phyloP scores from a whole-genome alignment of 2,113 vertebrate genomes.

The Phodopus roborovskii region DNA sequence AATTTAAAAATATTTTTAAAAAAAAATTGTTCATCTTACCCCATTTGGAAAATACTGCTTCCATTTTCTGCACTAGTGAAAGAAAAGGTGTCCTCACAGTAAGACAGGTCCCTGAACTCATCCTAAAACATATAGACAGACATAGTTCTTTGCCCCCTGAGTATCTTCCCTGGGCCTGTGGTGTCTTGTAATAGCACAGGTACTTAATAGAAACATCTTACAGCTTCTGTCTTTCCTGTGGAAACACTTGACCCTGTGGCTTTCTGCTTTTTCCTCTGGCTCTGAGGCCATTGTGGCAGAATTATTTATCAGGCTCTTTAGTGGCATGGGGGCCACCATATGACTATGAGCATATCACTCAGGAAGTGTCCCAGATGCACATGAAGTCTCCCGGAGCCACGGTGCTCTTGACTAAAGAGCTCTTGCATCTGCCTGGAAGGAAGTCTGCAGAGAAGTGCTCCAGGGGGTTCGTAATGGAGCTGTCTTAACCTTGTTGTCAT shows the following conservation, averaged over 20 bases:
- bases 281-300: slow-evolving; percentile 62
- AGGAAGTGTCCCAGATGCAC: slow-evolving; percentile 83
- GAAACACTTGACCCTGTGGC: slow-evolving; percentile 82
- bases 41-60: not conserved
- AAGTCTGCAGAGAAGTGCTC: slow-evolving; percentile 63
- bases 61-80: not conserved
- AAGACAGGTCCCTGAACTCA: slow-evolving; percentile 23
- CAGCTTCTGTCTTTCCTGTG: slow-evolving; percentile 72
- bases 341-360: slow-evolving; percentile 70
- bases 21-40: not conserved
- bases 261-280: slow-evolving; percentile 78
- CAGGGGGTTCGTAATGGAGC: slow-evolving; percentile 73
- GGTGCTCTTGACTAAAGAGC: slow-evolving; percentile 82
- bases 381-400: slow-evolving; percentile 73
- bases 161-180: not conserved
- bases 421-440: slow-evolving; percentile 79
- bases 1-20: not conserved
- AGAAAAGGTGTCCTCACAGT: slow-evolving; percentile 29
- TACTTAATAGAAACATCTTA: slow-evolving; percentile 67
- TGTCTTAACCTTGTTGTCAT: slow-evolving; percentile 74
- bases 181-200: not conserved
- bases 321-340: slow-evolving; percentile 73
- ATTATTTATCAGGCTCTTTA: slow-evolving; percentile 82
- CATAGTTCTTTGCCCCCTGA: not conserved
- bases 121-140: slow-evolving; percentile 1